Evolutionary conservation across 2,888 invertebrate genomes (phyloP), one percentile per base, ranked within the genome.

Genomic region (Tethea ocularis): DNA sequence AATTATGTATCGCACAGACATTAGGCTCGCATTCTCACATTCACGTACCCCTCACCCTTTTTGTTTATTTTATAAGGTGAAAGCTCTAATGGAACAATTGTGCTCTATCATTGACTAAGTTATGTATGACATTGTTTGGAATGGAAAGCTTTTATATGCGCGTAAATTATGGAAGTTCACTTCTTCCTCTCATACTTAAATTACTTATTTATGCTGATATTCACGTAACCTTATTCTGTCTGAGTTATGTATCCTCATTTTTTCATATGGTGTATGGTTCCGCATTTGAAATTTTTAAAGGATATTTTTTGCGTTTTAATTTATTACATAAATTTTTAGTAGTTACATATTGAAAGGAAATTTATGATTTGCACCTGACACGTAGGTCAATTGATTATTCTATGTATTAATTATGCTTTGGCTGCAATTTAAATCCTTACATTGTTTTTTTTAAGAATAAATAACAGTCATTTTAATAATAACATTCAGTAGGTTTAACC

Each of bases 11-110:
- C 60, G 55, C 41, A 51, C 57, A 66, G 61, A 58, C 62, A 59
- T 62, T 63, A 57, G 51, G 33, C 46, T 54, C 57, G 56, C 56
- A 41, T 56, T 66, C 62, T 62, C 63, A 20, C 41, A 59, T 57
- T 60, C 62, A 52, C 38, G 53, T 52, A 58, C 58, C 52, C 56
- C n/a, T n/a, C 59, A 61, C 46, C 54, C 51, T 22, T 60, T 38
- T 59, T 61, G 22, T 64, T 72, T 71, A 66, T 70, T 74, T 69
- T 72, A 68, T 64, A 62, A 60, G 60, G 58, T 56, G 58, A 63
- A 64, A 13, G 60, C 61, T 63, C 63, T 74, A 71, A 75, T 73
- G 67, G 68, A 68, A 62, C 60, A 72, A 70, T 68, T 61, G 51
- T 69, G 70, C 71, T 54, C 54, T 73, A 66, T 64, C 71, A 69